These are phyloP conservation scores for Ostrea edulis DNA, from an alignment of 1,140 invertebrate species.

Conservation along the genomic window DNA sequence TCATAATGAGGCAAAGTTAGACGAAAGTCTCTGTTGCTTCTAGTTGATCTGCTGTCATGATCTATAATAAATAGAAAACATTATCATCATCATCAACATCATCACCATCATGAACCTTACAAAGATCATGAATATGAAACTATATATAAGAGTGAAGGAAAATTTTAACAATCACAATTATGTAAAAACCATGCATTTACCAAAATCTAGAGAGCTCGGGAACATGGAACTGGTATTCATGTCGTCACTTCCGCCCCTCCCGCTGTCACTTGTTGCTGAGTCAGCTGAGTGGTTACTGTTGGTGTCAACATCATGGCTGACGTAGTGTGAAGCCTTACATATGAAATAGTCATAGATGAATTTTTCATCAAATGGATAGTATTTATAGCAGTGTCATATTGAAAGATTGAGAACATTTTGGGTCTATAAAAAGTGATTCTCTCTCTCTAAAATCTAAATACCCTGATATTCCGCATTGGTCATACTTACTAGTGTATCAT, in stretches of 20 bases:
- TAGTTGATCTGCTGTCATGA: background rate
- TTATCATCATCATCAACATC: background rate
- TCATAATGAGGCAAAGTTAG: background rate
- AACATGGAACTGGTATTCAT: constrained; percentile 62
- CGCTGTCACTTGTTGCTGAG: constrained; percentile 69
- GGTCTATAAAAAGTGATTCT: too few species aligned
- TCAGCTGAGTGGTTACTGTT: constrained; percentile 59
- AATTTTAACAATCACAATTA: background rate
- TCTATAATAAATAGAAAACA: background rate
- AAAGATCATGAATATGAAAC: too few species aligned
- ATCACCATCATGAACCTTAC: background rate
- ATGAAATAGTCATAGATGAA: background rate
- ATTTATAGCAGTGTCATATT: too few species aligned
- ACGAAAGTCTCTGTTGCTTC: background rate
- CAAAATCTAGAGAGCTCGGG: constrained; percentile 13
- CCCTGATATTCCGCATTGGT: too few species aligned
- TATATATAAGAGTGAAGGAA: too few species aligned
- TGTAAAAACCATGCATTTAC: background rate
- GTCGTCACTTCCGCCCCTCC: constrained; percentile 72
- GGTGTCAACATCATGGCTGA: background rate
- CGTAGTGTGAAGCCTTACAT: background rate
- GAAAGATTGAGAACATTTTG: too few species aligned
- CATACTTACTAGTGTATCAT: too few species aligned
- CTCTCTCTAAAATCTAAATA: too few species aligned
- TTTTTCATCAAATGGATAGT: too few species aligned